Percentiles rank a stretch among this genome's conserved stretches.
Evolutionary conservation across 1,140 invertebrate species (phyloP).

Genomic region (Pachyrhynchus sulphureomaculatus): DNA sequence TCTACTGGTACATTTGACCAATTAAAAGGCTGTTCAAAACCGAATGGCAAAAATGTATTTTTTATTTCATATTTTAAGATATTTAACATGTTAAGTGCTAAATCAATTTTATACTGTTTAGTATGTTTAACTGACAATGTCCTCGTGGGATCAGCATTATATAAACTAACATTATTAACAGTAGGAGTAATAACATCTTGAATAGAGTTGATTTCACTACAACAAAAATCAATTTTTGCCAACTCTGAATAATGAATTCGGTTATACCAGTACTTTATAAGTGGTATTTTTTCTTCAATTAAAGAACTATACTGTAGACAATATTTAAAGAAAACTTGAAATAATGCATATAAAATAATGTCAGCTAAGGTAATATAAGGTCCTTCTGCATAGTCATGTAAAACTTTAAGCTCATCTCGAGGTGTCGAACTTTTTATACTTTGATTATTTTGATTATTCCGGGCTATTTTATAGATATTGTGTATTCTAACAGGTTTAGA

Average conservation of each 20-base stretch:
- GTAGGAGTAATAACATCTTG: slow-evolving; percentile 42
- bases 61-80: slow-evolving; percentile 49
- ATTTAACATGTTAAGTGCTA: slow-evolving; percentile 57
- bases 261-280: slow-evolving; percentile 68
- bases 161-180: slow-evolving; percentile 64
- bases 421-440: slow-evolving; percentile 53
- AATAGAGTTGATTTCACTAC: not conserved
- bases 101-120: slow-evolving; percentile 71
- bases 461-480: slow-evolving; percentile 78
- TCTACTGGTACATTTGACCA: slow-evolving; percentile 69
- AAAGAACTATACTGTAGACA: slow-evolving; percentile 43
- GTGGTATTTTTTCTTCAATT: slow-evolving; percentile 61
- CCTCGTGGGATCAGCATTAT: slow-evolving; percentile 75
- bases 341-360: slow-evolving; percentile 74
- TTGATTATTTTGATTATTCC: slow-evolving; percentile 57
- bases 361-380: slow-evolving; percentile 81
- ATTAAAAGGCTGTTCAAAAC: slow-evolving; percentile 51
- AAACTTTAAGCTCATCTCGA: slow-evolving; percentile 58
- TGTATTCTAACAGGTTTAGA: slow-evolving; percentile 81
- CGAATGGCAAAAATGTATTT: slow-evolving; percentile 51
- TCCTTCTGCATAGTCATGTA: slow-evolving; percentile 82
- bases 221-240: slow-evolving; percentile 17
- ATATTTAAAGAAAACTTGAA: slow-evolving; percentile 65
- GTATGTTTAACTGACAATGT: slow-evolving; percentile 76
- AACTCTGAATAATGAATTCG: slow-evolving; percentile 50